Evolutionary conservation across 2,797 vertebrate species (phyloP), one percentile per base, ranked within the genome.

Genomic region (Clarias laeviceps): DNA sequence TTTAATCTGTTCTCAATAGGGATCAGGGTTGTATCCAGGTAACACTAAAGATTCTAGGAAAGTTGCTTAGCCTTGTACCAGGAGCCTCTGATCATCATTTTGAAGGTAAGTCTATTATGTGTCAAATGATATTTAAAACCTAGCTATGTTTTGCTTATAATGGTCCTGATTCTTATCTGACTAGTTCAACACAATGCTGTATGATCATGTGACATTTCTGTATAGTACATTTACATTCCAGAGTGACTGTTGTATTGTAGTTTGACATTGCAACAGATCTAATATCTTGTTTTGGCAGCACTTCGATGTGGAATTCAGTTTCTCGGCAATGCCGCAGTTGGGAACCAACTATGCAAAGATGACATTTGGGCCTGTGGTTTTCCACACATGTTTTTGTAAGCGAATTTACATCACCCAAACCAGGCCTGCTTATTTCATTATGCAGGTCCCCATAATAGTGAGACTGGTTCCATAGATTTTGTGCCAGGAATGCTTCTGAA

Each of bases 231-330:
- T 54, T 86, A 11, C 29, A 61, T 62, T 32, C 6, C 29, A 37
- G 56, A 22, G 56, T 24, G 66, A 84, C 62, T 54, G 62, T 80
- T 32, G 62, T 80, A 80, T 66, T 66, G 62, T 66, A 80, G 61
- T 61, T 79, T 79, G 54, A 57, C 78, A 65, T 80, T 27, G 56
- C 68, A 68, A 62, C 34, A 87, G 80, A 78, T 65, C 59, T 80
- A 32, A 18, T 22, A 85, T 61, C 82, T 85, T 32, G 0, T 65
- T 89, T 62, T 56, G 82, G 40, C 87, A 96, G 96, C 94, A 83
- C 90, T 96, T 57, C 93, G 94, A 57, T 96, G 95, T 91, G 95
- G 95, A 84, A 91, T 96, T 84, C 96, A 96, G 92, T 96, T 96
- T 89, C 94, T 96, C 4, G 96, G 96, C 86, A 96, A 96, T 89